Conservation (phyloP, 2,113 vertebrate species). For the Oophaga pumilio region DNA sequence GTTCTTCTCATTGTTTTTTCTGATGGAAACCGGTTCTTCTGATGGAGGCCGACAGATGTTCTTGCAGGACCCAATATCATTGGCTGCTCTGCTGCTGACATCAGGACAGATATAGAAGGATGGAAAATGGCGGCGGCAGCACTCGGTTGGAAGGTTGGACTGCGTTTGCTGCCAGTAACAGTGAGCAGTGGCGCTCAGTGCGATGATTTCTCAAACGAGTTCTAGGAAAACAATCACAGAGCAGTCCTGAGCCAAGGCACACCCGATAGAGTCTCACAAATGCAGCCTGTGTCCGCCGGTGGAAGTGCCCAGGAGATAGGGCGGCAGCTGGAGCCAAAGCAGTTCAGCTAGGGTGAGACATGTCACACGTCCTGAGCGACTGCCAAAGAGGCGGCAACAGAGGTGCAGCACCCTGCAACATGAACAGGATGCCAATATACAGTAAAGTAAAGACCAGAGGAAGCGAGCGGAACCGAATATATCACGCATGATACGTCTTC, state of each 20-base stretch:
- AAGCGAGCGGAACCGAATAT: no score
- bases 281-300: neutral
- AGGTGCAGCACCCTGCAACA: neutral
- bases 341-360: slow-evolving; percentile 24
- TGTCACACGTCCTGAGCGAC: neutral
- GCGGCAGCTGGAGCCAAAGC: neutral
- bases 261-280: slow-evolving; percentile 15
- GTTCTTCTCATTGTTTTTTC: no score
- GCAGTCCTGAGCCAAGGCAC: neutral
- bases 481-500: no score
- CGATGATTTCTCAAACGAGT: neutral
- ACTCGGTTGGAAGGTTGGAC: neutral
- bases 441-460: no score
- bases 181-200: neutral
- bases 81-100: neutral
- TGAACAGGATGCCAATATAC: neutral
- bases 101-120: neutral
- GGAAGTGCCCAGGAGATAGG: slow-evolving; percentile 3
- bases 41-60: no score
- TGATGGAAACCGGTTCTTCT: no score
- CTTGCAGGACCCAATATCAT: no score
- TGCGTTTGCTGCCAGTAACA: neutral
- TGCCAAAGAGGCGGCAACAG: neutral
- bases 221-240: slow-evolving; percentile 28
- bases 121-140: neutral